Evolutionary conservation across 1,140 invertebrate genomes (phyloP).

Genomic region (Brachionus koreanus): DNA sequence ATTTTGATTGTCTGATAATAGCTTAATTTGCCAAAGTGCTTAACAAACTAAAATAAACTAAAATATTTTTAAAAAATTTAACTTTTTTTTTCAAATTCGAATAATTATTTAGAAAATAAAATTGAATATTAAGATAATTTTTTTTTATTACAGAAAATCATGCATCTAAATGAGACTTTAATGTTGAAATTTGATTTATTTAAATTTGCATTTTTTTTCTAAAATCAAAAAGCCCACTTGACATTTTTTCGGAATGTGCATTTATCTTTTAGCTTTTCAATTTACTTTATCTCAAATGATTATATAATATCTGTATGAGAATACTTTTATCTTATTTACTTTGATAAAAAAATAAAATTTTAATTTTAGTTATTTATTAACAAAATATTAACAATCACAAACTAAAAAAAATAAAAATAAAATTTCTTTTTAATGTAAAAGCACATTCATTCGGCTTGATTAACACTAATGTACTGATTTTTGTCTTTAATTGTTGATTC

Average conservation of each 20-base stretch:
- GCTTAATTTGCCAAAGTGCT: too few species aligned
- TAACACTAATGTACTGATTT: not conserved
- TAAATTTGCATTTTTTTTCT: not conserved
- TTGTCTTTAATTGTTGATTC: not conserved
- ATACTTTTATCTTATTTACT: not conserved
- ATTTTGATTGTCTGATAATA: too few species aligned
- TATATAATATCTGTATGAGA: not conserved
- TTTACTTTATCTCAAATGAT: not conserved
- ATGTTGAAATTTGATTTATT: not conserved
- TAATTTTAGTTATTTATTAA: not conserved
- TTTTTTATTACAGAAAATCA: too few species aligned
- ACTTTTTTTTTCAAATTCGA: too few species aligned
- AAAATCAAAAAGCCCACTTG: not conserved
- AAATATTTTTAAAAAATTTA: too few species aligned
- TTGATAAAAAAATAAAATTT: too few species aligned
- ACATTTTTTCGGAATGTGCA: not conserved
- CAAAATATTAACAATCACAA: conserved; percentile 12
- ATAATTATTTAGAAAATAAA: too few species aligned
- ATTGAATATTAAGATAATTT: too few species aligned
- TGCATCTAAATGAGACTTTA: not conserved
- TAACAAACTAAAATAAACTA: too few species aligned
- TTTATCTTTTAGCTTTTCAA: not conserved
- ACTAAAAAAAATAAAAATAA: not conserved
- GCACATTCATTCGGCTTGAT: conserved; percentile 17
- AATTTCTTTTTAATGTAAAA: not conserved